Base-by-base conservation (phyloP, 2,797 vertebrate genomes). In the Leptatherina wallacei region DNA sequence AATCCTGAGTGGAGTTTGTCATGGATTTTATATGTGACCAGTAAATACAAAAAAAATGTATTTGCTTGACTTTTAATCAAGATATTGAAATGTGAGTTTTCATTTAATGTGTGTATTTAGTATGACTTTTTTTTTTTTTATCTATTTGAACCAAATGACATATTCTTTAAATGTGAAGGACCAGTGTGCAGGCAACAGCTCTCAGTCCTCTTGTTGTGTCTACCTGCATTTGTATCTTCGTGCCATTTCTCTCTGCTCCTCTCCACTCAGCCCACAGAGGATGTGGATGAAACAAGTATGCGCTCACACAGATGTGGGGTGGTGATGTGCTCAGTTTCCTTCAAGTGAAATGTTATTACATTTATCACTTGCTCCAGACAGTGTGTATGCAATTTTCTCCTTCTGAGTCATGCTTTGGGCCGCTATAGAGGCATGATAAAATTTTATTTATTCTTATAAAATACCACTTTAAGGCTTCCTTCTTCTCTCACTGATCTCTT, bases 321-420 rank as follows among this genome's bases (percentile, higher is more conserved):
- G 36, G 40, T 65, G 16, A 32, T 77, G 58, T 76, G 73, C 67
- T 62, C 24, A 0, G 27, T 75, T 65, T 77, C 42, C 67, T 47
- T 75, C 55, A 51, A 16, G 44, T 61, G 55, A 60, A 78, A 78
- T 27, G 66, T 69, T 77, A 72, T 47, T 80, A 62, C 71, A 62
- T 77, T 67, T 65, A 55, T 72, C 30, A 6, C 55, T 52, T 61
- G 63, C 81, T 72, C 61, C 61, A 86, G 73, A 87, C 77, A 72
- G 61, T 44, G 27, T 35, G 4, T 70, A 35, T 67, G 69, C 70
- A 77, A 65, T 85, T 78, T 80, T 76, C 52, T 80, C 72, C n/a
- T 51, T 83, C 65, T 80, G 68, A 81, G 75, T 85, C 82, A 83
- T 72, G 65, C 67, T 32, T 13, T 32, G 56, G 47, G 71, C 67